Evolutionary conservation across 2,888 invertebrate species (phyloP), one percentile per base, ranked within the genome.

Genomic region (Pardosa pseudoannulata): DNA sequence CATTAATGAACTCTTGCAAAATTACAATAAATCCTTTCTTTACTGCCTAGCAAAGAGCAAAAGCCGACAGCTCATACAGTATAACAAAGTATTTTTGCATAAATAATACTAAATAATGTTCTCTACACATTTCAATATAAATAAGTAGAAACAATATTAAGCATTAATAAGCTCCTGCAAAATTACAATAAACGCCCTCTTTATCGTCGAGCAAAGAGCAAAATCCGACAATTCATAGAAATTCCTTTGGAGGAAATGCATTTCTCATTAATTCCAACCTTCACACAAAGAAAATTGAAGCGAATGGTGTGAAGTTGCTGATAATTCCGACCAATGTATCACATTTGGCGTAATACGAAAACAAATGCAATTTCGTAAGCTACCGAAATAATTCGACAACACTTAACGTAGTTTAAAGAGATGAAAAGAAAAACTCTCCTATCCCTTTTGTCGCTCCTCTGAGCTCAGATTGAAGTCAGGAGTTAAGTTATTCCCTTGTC

Each of bases 391-490:
- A 46, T 29, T 32, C 29, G 62, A 73, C 39, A 28, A 56, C 74
- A 74, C 39, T 74, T 74, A 64, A 64, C 36, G 16, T 28, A 29
- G 29, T 73, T 64, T 28, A 29, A 65, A 32, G 2, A 67, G 13
- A 23, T 1, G 32, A 74, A 72, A 28, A 39, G 39, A 71, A 71
- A 71, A 72, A 56, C 36, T n/a, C 31, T 76, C 6, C 23, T 11
- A 50, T 75, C 67, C 41, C 39, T 39, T 70, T 70, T 70, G 41
- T 41, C 36, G 39, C 23, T 29, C 71, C 27, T 39, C 41, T 6
- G 39, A 46, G 39, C 46, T 39, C 41, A 39, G 39, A 31, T 72
- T 27, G 27, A 74, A 68, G 62, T 70, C 68, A 64, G 50, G 65
- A 73, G 29, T 46, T 28, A 36, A 67, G 62, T 62, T 68, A 19